A percentile compares a stretch with the other conserved stretches of the same genome.
Evolutionary conservation across 1,140 invertebrate species (phyloP).

Genomic region (Mamestra configurata): DNA sequence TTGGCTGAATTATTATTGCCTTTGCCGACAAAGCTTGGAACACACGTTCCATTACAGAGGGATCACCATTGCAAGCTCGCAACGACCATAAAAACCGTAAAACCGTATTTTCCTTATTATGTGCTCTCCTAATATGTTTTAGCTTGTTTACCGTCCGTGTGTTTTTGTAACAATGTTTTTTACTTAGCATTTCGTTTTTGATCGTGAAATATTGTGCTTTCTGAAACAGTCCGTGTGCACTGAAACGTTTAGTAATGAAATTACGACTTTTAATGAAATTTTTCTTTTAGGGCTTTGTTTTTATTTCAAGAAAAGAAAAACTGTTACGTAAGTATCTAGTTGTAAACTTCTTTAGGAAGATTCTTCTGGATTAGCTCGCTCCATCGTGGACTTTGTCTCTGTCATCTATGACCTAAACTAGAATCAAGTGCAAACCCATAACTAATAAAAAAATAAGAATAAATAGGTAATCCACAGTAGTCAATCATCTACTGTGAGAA

Average conservation of each 20-base stretch:
- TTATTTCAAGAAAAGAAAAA: background rate
- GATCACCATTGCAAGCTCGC: constrained; percentile 63
- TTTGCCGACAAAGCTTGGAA: constrained; percentile 63
- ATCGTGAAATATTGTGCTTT: constrained; percentile 46
- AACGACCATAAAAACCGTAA: constrained; percentile 71
- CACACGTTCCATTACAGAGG: constrained; percentile 75
- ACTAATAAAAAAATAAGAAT: too few species aligned
- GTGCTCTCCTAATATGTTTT: constrained; percentile 60
- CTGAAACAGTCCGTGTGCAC: constrained; percentile 22
- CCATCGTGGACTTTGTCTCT: too few species aligned
- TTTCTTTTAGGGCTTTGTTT: background rate
- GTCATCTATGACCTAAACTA: too few species aligned
- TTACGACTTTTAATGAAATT: constrained; percentile 5
- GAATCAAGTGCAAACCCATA: too few species aligned
- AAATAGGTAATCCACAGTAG: too few species aligned
- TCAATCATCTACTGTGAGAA: too few species aligned
- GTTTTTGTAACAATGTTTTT: constrained; percentile 69
- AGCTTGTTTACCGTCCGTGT: constrained; percentile 54
- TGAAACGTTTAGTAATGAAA: constrained; percentile 43
- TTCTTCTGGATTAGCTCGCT: too few species aligned
- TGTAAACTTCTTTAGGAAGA: too few species aligned
- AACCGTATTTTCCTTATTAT: constrained; percentile 68
- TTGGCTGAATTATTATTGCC: constrained; percentile 74
- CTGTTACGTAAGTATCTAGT: background rate
- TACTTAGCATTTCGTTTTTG: constrained; percentile 62